Percentiles rank a stretch among this genome's conserved stretches.
Conservation (phyloP, 2,888 invertebrate species). For the Hydraecia micacea region DNA sequence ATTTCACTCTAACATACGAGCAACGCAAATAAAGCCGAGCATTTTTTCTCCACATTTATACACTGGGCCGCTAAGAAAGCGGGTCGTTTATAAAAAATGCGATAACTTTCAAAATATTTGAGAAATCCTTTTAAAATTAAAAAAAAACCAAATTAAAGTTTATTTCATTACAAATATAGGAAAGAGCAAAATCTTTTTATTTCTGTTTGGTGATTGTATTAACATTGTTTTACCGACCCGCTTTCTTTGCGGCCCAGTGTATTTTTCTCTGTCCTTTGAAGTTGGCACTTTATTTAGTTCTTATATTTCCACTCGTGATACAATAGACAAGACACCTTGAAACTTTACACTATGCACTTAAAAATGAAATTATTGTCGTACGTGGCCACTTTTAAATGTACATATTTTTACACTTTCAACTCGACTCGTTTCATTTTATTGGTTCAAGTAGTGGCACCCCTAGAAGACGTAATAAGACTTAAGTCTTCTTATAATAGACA, state of each 20-base stretch:
- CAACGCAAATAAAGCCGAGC: slow-evolving; percentile 73
- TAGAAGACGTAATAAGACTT: slow-evolving; percentile 46
- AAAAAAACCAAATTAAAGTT: too few relatives aligned
- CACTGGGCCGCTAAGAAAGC: too few relatives aligned
- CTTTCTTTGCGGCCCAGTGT: too few relatives aligned
- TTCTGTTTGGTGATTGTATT: too few relatives aligned
- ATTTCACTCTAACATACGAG: slow-evolving; percentile 79
- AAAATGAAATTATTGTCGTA: slow-evolving; percentile 32
- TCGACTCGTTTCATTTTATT: slow-evolving; percentile 33
- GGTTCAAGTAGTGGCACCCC: slow-evolving; percentile 26
- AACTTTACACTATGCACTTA: slow-evolving; percentile 34
- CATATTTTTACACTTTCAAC: slow-evolving; percentile 21
- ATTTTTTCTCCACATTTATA: slow-evolving; percentile 73
- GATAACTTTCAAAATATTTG: too few relatives aligned
- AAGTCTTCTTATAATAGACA: slow-evolving; percentile 51
- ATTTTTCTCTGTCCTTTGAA: slow-evolving; percentile 71
- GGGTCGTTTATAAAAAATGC: too few relatives aligned
- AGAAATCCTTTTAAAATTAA: too few relatives aligned
- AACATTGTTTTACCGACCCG: too few relatives aligned
- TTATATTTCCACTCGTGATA: slow-evolving; percentile 56
- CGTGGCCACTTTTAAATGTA: slow-evolving; percentile 40
- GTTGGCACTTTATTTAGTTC: slow-evolving; percentile 73
- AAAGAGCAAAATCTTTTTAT: too few relatives aligned
- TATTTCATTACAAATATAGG: too few relatives aligned
- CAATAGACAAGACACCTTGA: slow-evolving; percentile 45